These are phyloP conservation scores for Hypsibius dujardini DNA, from an alignment of 1,140 invertebrate species.

Conservation along the genomic window DNA sequence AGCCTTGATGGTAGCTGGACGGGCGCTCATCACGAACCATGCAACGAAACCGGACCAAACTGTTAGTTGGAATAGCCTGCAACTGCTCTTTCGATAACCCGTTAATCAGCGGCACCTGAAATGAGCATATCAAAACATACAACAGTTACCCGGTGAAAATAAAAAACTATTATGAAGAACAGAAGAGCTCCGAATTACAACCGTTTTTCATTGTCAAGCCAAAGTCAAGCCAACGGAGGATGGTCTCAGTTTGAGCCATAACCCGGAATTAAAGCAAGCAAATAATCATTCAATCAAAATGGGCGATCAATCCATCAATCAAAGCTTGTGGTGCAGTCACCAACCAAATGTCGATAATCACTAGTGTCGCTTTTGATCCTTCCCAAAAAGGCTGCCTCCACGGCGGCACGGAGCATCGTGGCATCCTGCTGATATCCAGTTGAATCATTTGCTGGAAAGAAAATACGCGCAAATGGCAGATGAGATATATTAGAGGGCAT, in stretches of 20 bases:
- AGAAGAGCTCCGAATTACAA: too few species aligned
- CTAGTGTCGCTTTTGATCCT: neutral
- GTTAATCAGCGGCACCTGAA: neutral
- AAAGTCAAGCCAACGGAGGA: too few species aligned
- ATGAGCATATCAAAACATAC: too few species aligned
- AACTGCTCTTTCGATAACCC: neutral
- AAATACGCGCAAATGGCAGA: too few species aligned
- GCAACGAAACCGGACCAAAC: slow-evolving; percentile 7
- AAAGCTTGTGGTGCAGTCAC: neutral
- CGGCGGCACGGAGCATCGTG: neutral
- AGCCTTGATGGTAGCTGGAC: neutral
- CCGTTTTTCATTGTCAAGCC: too few species aligned
- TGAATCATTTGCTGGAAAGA: neutral
- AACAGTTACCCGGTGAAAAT: too few species aligned
- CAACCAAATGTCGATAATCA: slow-evolving; percentile 6
- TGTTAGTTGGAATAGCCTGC: neutral
- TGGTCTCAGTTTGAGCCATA: too few species aligned
- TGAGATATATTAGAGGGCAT: too few species aligned
- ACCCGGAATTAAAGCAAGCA: too few species aligned
- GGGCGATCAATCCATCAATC: too few species aligned
- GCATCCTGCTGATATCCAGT: neutral
- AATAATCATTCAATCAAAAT: too few species aligned
- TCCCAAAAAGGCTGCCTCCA: neutral
- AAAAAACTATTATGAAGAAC: too few species aligned
- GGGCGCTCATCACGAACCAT: neutral